Evolutionary conservation across 2,888 invertebrate species (phyloP), one percentile per base, ranked within the genome.

Genomic region (Sericinus montela): DNA sequence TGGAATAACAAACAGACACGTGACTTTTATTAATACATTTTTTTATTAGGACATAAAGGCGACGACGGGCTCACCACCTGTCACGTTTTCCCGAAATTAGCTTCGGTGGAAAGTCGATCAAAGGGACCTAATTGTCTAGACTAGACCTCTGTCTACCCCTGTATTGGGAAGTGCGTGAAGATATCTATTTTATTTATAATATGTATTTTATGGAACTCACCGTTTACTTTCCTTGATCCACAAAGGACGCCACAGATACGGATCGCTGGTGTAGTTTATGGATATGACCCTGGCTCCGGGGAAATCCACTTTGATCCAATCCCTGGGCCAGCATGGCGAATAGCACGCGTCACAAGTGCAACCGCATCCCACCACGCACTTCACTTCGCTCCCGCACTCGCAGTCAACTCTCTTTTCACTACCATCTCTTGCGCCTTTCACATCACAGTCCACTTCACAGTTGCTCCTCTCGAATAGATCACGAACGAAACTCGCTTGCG

Each of bases 301-400:
- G 64, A 93, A 93, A 69, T 97, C 97, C 32, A 91, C 69, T 0
- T 94, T 92, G 16, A 97, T 75, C 97, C 97, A 97, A 71, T 97
- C 96, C 52, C 92, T 89, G 0, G 97, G 97, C 96, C 96, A 97
- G 66, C 96, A 96, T 9, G 80, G 73, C 0, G 92, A 92, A 62
- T 91, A 92, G 45, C 89, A 90, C 3, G 80, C 68, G 23, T 81
- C 83, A 42, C 87, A 87, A 0, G 77, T 53, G 47, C 88, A 89
- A 0, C 87, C 87, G 32, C 87, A 87, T 0, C 87, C 88, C 0
- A 68, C 56, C 25, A 71, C 69, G 37, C 86, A 85, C 32, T 57
- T 65, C 5, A 19, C 19, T 1, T 63, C 64, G 13, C 49, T 54
- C 0, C 48, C 59, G 55, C 71, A 72, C 55, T 65, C 62, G 52